Evolutionary conservation across 2,888 invertebrate species (phyloP).

Genomic region (Seira musarum): DNA sequence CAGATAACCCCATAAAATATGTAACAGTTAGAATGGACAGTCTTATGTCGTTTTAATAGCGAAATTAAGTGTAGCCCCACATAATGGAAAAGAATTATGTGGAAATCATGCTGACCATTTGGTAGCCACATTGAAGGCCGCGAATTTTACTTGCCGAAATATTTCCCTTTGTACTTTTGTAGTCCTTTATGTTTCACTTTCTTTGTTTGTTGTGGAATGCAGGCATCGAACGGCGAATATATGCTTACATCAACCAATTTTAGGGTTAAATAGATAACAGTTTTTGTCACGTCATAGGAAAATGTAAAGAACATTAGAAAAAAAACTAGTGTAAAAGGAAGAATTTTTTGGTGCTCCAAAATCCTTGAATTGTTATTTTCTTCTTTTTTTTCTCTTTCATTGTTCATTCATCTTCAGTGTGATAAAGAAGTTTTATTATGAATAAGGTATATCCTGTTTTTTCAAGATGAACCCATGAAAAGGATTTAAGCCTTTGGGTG

Average conservation of each 20-base stretch:
- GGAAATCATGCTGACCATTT: slow-evolving; percentile 63
- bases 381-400: slow-evolving; percentile 22
- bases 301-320: too few species aligned
- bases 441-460: slow-evolving; percentile 44
- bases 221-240: too few species aligned
- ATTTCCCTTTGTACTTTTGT: background rate
- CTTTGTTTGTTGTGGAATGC: slow-evolving; percentile 12
- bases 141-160: background rate
- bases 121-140: slow-evolving; percentile 66
- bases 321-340: background rate
- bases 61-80: too few species aligned
- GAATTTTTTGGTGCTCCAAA: background rate
- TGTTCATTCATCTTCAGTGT: too few species aligned
- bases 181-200: too few species aligned
- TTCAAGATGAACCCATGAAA: slow-evolving; percentile 12
- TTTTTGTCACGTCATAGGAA: too few species aligned
- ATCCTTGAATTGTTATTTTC: slow-evolving; percentile 34
- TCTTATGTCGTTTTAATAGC: too few species aligned
- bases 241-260: too few species aligned
- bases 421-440: background rate
- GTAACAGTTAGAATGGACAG: too few species aligned
- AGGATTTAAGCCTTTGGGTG: slow-evolving; percentile 8
- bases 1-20: too few species aligned
- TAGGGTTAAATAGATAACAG: too few species aligned
- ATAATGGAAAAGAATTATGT: too few species aligned